phyloP scores from a whole-genome alignment of 1,140 invertebrate genomes.

The Capitella teleta region DNA sequence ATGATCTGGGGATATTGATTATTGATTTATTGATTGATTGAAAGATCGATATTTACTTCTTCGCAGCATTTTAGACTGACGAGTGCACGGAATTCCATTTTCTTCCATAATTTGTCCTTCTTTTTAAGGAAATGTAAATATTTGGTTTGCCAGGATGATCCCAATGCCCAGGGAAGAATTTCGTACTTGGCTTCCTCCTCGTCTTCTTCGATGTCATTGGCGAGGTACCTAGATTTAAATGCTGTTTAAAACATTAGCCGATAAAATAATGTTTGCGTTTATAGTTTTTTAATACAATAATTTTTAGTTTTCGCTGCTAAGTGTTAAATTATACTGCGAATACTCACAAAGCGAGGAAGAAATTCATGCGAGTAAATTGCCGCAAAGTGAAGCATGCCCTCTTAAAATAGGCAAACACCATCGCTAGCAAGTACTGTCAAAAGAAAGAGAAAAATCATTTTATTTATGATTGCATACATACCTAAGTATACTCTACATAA shows the following conservation, averaged over 20 bases:
- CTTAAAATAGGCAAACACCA: constrained; percentile 52
- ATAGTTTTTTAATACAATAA: neutral
- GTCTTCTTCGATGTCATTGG: constrained; percentile 53
- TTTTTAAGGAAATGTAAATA: constrained; percentile 35
- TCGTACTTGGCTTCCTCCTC: constrained; percentile 47
- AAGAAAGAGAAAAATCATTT: neutral
- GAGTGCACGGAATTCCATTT: constrained; percentile 45
- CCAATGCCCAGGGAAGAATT: constrained; percentile 46
- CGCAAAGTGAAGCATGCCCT: constrained; percentile 41
- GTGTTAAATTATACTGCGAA: neutral
- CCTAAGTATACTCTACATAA: constrained; percentile 1
- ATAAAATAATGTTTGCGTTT: neutral
- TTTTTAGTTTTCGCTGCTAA: neutral
- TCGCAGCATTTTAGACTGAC: constrained; percentile 48
- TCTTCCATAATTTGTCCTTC: constrained; percentile 43
- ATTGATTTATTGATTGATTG: neutral
- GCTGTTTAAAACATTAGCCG: neutral
- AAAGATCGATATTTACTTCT: constrained; percentile 27
- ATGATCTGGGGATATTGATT: constrained; percentile 40
- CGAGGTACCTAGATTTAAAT: constrained; percentile 42
- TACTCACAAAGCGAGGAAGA: constrained; percentile 50
- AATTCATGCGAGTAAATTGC: constrained; percentile 48
- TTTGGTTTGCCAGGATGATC: constrained; percentile 34
- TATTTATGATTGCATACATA: neutral
- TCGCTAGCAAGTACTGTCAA: constrained; percentile 48